Conservation (phyloP, 2,113 vertebrate species). For the Cynoglossus semilaevis region DNA sequence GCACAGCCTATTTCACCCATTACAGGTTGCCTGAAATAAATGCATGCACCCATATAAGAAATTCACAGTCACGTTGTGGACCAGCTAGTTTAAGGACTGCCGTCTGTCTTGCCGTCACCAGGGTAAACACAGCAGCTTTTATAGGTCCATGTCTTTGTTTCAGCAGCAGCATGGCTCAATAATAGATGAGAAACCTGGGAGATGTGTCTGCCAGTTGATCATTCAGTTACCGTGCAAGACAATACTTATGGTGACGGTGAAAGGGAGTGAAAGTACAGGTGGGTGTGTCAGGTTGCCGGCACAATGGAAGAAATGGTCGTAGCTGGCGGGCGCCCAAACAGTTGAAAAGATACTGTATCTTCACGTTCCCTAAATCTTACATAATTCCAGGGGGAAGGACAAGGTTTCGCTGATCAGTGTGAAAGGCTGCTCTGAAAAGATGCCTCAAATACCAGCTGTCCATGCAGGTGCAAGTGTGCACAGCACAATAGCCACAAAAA, state of each 20-base stretch:
- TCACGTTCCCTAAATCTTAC: constrained; percentile 41
- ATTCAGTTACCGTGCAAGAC: constrained; percentile 73
- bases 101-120: constrained; percentile 25
- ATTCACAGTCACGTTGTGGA: not conserved
- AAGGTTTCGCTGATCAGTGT: constrained; percentile 7
- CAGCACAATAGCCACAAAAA: not conserved
- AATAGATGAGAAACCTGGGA: constrained; percentile 67
- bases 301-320: constrained; percentile 23
- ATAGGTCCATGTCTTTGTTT: constrained; percentile 50
- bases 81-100: too few relatives aligned
- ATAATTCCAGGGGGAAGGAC: constrained; percentile 41
- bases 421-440: not conserved
- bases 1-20: too few relatives aligned
- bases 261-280: constrained; percentile 76
- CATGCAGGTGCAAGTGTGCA: not conserved
- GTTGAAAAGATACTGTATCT: constrained; percentile 43
- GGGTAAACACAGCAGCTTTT: constrained; percentile 39
- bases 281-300: constrained; percentile 61
- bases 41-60: too few relatives aligned
- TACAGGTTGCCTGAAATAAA: too few relatives aligned
- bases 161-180: constrained; percentile 62
- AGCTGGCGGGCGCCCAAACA: constrained; percentile 29
- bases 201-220: constrained; percentile 52
- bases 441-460: constrained; percentile 4
- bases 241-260: constrained; percentile 68